Conservation (phyloP, 2,888 invertebrate species). For the Drosophila glabriapex region DNA sequence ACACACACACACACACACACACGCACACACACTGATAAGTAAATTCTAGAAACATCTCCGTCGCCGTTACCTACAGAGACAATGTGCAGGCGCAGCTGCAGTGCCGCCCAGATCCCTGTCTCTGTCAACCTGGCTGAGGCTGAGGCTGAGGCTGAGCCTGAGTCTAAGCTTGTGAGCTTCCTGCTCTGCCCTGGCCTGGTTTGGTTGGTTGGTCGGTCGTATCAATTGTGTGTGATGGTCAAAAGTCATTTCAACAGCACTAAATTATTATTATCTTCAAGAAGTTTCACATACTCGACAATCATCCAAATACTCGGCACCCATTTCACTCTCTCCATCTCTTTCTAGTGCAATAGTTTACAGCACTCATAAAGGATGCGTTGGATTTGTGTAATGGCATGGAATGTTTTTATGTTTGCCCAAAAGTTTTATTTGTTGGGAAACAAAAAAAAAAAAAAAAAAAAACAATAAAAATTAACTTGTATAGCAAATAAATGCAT, state of each 20-base stretch:
- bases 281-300: conserved; percentile 84
- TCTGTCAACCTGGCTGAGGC: conserved; percentile 3
- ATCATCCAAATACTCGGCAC: conserved; percentile 66
- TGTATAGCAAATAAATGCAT: conserved; percentile 13
- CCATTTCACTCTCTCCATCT: background rate
- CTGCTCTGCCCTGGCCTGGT: conserved; percentile 9
- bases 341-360: conserved; percentile 1
- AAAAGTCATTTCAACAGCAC: conserved; percentile 86
- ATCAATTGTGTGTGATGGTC: conserved; percentile 86
- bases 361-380: conserved; percentile 64
- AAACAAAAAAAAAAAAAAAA: background rate
- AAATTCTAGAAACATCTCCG: conserved; percentile 37
- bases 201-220: conserved; percentile 58
- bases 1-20: conserved; percentile 12
- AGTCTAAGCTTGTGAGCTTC: conserved; percentile 12
- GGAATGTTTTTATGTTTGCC: conserved; percentile 75
- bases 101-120: conserved; percentile 5
- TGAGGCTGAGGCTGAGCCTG: conserved; percentile 11
- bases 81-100: conserved; percentile 23
- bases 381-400: conserved; percentile 75
- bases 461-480: conserved; percentile 9
- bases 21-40: conserved; percentile 1
- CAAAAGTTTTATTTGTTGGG: conserved; percentile 39
- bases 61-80: conserved; percentile 16
- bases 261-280: conserved; percentile 87